phyloP scores from a whole-genome alignment of 2,797 vertebrate genomes.

The Picus viridis region DNA sequence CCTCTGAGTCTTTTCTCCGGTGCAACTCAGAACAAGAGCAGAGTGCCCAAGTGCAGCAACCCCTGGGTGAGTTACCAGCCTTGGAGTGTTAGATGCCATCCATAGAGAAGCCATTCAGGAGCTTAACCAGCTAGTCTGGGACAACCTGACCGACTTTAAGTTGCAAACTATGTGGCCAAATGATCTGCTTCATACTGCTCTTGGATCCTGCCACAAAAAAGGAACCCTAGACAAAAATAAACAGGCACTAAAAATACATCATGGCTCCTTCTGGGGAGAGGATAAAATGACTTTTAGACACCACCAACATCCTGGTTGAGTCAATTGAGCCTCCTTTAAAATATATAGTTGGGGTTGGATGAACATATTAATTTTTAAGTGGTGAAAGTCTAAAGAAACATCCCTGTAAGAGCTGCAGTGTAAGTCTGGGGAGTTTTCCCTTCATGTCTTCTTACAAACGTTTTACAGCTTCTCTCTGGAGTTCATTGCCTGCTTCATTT shows the following conservation, averaged over 20 bases:
- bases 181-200: not conserved
- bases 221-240: constrained; percentile 27
- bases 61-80: not conserved
- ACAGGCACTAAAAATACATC: not conserved
- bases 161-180: not conserved
- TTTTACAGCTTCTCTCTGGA: not conserved
- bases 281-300: constrained; percentile 12
- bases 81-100: not conserved
- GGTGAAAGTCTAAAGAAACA: not conserved
- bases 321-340: constrained; percentile 33
- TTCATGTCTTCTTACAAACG: not conserved
- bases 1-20: not conserved
- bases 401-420: not conserved
- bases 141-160: not conserved
- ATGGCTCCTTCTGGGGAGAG: not conserved
- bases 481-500: not conserved
- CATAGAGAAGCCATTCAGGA: not conserved
- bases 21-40: not conserved
- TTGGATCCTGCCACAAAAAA: constrained; percentile 27
- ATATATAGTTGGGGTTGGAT: not conserved
- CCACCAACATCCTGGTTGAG: constrained; percentile 23
- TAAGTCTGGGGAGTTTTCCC: not conserved
- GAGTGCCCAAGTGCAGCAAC: not conserved
- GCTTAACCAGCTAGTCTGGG: not conserved
- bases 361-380: not conserved